Conservation (phyloP, 2,888 invertebrate species). For the Zaprionus lineosus region DNA sequence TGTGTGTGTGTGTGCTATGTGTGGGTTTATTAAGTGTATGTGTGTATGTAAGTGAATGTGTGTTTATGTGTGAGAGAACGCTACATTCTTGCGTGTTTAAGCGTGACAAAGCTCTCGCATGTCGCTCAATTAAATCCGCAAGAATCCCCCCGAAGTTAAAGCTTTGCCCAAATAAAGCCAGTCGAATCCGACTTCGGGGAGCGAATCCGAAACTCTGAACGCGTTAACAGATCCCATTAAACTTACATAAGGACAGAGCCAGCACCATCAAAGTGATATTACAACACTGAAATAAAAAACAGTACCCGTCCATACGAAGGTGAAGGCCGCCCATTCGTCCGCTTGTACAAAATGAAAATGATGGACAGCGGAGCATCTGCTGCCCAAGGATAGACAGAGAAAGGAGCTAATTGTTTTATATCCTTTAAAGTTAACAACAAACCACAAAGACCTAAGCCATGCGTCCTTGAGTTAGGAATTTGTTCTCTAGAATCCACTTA, state of each 20-base stretch:
- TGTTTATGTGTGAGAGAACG: conserved; percentile 23
- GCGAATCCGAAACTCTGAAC: conserved; percentile 19
- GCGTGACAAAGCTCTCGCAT: conserved; percentile 59
- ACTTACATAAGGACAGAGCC: conserved; percentile 22
- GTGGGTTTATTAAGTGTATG: no score
- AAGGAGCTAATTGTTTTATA: no score
- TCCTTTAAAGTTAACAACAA: no score
- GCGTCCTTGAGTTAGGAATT: no score
- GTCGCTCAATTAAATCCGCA: conserved; percentile 69
- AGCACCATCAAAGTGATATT: conserved; percentile 8
- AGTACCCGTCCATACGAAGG: no score
- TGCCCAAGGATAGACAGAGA: no score
- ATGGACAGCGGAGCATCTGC: no score
- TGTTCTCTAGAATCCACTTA: no score
- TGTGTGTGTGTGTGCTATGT: neutral
- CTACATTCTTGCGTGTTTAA: conserved; percentile 35
- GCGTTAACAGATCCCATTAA: conserved; percentile 62
- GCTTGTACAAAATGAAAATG: no score
- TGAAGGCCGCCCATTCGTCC: no score
- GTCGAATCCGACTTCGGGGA: conserved; percentile 11
- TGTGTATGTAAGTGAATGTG: neutral
- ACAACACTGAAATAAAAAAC: neutral
- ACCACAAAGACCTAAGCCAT: no score
- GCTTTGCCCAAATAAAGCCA: conserved; percentile 15
- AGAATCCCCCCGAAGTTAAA: conserved; percentile 36